Evolutionary conservation across 1,140 invertebrate genomes (phyloP).

Genomic region (Drosophila quadrilineata): DNA sequence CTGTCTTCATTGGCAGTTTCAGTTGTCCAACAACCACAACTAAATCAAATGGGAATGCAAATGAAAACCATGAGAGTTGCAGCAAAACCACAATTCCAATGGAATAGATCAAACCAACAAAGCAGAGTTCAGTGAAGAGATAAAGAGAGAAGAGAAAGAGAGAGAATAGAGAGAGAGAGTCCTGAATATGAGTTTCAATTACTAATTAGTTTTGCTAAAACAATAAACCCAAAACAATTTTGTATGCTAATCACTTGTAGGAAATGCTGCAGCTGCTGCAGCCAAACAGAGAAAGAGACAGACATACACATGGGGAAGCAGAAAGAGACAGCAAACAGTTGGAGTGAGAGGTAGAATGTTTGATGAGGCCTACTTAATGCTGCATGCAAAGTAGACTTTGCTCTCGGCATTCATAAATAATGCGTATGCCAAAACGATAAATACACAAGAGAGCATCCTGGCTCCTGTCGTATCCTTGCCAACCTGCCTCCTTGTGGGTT

Average conservation of each 20-base stretch:
- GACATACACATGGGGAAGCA: not conserved
- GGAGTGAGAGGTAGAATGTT: constrained; percentile 3
- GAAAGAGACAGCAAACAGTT: constrained; percentile 6
- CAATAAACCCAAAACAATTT: constrained; percentile 62
- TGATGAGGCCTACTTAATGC: constrained; percentile 55
- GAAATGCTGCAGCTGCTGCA: constrained; percentile 57
- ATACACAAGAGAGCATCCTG: constrained; percentile 53
- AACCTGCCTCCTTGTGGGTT: not conserved
- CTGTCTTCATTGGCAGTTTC: not conserved
- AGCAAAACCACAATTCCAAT: constrained; percentile 6
- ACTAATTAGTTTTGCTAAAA: constrained; percentile 75
- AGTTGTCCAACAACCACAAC: too few species aligned
- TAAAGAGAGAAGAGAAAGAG: not conserved
- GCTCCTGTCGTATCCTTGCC: not conserved
- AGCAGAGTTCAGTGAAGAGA: too few species aligned
- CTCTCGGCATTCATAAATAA: constrained; percentile 59
- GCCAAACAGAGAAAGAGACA: not conserved
- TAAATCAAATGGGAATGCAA: not conserved
- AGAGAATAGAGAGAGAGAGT: too few species aligned
- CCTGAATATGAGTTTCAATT: constrained; percentile 57
- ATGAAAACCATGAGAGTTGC: constrained; percentile 11
- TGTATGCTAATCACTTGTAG: constrained; percentile 61
- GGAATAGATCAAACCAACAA: too few species aligned
- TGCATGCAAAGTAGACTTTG: constrained; percentile 36
- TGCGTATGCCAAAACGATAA: constrained; percentile 73